Percentiles rank a stretch among this genome's conserved stretches.
Evolutionary conservation across 2,113 vertebrate genomes (phyloP).

Genomic region (Clarias magur): DNA sequence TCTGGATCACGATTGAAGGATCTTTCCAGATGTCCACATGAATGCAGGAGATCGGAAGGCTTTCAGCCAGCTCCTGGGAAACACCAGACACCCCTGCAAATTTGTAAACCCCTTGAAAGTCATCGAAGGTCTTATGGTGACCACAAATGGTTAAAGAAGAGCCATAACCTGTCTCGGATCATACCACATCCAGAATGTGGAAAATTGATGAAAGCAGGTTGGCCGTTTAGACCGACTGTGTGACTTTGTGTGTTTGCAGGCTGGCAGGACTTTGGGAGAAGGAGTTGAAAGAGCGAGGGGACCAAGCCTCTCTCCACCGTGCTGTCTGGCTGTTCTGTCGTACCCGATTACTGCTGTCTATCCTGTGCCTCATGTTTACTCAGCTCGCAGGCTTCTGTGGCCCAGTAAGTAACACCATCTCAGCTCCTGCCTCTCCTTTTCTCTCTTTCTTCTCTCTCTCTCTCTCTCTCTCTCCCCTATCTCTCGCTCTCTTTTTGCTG

Average conservation of each 20-base stretch:
- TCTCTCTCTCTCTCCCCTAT: no score
- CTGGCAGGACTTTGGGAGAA: conserved; percentile 86
- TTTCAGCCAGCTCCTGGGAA: not conserved
- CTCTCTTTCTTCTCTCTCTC: conserved; percentile 52
- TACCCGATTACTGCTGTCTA: conserved; percentile 86
- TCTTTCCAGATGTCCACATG: no score
- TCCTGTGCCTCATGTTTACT: conserved; percentile 89
- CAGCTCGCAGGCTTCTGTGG: conserved; percentile 92
- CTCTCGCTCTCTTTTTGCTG: conserved; percentile 48
- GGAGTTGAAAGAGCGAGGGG: conserved; percentile 77
- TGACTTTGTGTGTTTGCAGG: conserved; percentile 58
- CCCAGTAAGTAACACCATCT: conserved; percentile 90
- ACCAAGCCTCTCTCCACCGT: conserved; percentile 79
- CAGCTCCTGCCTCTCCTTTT: conserved; percentile 65
- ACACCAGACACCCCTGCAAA: not conserved
- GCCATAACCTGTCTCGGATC: not conserved
- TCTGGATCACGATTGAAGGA: no score
- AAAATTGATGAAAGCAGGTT: not conserved
- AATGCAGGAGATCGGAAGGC: no score
- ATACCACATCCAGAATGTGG: not conserved
- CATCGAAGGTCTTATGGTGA: not conserved
- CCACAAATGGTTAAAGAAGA: not conserved
- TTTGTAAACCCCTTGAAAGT: not conserved
- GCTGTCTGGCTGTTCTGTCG: conserved; percentile 89
- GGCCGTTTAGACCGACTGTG: not conserved